Evolutionary conservation across 2,888 invertebrate species (phyloP).

Genomic region (Nephrotoma guestfalica): DNA sequence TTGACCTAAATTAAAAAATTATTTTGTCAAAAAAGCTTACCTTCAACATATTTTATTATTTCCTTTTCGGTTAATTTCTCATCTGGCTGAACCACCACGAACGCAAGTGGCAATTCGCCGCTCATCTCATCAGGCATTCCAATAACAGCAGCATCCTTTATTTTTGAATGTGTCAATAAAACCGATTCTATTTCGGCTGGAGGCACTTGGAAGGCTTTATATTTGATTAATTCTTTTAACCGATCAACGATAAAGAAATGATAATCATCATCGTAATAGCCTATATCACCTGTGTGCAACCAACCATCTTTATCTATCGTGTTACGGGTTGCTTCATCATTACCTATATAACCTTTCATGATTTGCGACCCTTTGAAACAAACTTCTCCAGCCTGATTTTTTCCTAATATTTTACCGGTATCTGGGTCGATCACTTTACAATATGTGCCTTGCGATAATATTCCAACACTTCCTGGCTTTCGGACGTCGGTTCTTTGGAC

Average conservation of each 20-base stretch:
- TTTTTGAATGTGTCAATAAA: slow-evolving; percentile 50
- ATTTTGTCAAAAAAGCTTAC: slow-evolving; percentile 11
- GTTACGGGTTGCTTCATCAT: slow-evolving; percentile 47
- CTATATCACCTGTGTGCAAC: slow-evolving; percentile 67
- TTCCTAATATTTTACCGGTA: slow-evolving; percentile 39
- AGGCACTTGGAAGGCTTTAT: slow-evolving; percentile 74
- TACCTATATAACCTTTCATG: slow-evolving; percentile 74
- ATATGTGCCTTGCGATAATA: slow-evolving; percentile 47
- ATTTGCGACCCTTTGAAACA: slow-evolving; percentile 68
- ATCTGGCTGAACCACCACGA: slow-evolving; percentile 48
- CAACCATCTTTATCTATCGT: slow-evolving; percentile 60
- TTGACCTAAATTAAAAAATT: background rate
- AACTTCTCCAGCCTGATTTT: slow-evolving; percentile 61
- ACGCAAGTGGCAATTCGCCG: slow-evolving; percentile 64
- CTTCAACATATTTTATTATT: slow-evolving; percentile 39
- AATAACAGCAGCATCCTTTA: slow-evolving; percentile 69
- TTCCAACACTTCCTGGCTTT: slow-evolving; percentile 52
- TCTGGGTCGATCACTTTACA: slow-evolving; percentile 50
- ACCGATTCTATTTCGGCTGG: slow-evolving; percentile 79
- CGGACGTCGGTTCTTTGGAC: slow-evolving; percentile 26
- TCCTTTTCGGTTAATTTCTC: slow-evolving; percentile 38
- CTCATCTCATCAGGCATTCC: slow-evolving; percentile 56
- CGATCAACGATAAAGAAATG: slow-evolving; percentile 72
- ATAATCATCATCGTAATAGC: slow-evolving; percentile 61
- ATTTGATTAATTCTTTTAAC: slow-evolving; percentile 81